These are phyloP conservation scores for Mimumesa dahlbomi DNA, from an alignment of 2,888 invertebrate genomes.

Conservation along the genomic window DNA sequence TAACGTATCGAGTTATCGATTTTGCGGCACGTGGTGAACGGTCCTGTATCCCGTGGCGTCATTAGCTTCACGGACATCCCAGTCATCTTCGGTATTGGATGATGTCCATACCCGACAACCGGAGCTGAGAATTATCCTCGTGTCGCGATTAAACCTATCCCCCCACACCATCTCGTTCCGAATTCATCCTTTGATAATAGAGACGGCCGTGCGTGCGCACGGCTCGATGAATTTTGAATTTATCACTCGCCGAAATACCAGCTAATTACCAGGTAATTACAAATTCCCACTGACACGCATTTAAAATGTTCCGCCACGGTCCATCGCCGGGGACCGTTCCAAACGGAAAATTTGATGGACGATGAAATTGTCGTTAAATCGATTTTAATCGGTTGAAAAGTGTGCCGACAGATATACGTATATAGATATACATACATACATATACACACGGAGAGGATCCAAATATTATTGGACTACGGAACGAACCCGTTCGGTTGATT, in stretches of 20 bases:
- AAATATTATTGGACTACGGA: no score
- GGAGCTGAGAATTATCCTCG: constrained; percentile 57
- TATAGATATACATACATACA: no score
- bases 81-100: constrained; percentile 56
- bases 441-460: no score
- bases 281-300: constrained; percentile 14
- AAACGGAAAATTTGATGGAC: not conserved
- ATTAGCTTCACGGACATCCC: constrained; percentile 59
- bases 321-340: not conserved
- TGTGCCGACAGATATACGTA: no score
- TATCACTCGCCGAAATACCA: constrained; percentile 5
- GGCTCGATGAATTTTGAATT: constrained; percentile 29
- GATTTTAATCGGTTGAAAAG: no score
- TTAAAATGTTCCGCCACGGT: not conserved
- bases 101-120: constrained; percentile 52
- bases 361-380: not conserved
- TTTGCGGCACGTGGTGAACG: constrained; percentile 1
- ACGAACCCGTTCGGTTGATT: no score
- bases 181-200: constrained; percentile 45
- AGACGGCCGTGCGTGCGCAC: constrained; percentile 10
- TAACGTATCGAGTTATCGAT: constrained; percentile 57
- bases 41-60: constrained; percentile 42
- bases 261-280: constrained; percentile 47
- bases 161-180: constrained; percentile 20
- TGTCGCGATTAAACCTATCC: constrained; percentile 58